These are phyloP conservation scores for Rhagonycha lutea DNA, from an alignment of 2,888 invertebrate genomes.

Conservation along the genomic window DNA sequence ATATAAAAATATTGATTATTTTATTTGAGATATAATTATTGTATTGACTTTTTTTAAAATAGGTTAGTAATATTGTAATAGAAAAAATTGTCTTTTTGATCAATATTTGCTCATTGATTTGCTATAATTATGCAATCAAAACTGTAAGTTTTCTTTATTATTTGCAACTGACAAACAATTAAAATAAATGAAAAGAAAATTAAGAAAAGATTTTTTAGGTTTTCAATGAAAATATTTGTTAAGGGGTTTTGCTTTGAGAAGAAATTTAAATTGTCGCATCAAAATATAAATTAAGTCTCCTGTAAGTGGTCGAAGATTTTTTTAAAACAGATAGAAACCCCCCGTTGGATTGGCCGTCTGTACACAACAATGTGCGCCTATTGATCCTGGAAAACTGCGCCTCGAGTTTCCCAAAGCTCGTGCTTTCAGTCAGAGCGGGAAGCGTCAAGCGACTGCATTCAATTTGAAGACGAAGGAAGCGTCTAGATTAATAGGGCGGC, in stretches of 20 bases:
- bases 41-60: no score
- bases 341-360: constrained; percentile 45
- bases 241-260: neutral
- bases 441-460: constrained; percentile 39
- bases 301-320: neutral
- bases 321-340: neutral
- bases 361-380: constrained; percentile 40
- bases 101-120: neutral
- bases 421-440: constrained; percentile 46
- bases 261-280: neutral
- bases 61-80: no score
- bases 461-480: constrained; percentile 42
- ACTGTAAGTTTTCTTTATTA: neutral
- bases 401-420: constrained; percentile 39
- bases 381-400: constrained; percentile 42
- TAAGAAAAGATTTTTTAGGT: neutral
- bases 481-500: constrained; percentile 49
- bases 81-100: neutral
- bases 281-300: neutral
- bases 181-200: neutral
- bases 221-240: neutral
- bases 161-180: neutral
- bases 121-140: neutral
- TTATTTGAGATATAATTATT: no score
- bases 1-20: no score